phyloP scores from a whole-genome alignment of 2,113 vertebrate species.

The Phylloscopus trochilus region DNA sequence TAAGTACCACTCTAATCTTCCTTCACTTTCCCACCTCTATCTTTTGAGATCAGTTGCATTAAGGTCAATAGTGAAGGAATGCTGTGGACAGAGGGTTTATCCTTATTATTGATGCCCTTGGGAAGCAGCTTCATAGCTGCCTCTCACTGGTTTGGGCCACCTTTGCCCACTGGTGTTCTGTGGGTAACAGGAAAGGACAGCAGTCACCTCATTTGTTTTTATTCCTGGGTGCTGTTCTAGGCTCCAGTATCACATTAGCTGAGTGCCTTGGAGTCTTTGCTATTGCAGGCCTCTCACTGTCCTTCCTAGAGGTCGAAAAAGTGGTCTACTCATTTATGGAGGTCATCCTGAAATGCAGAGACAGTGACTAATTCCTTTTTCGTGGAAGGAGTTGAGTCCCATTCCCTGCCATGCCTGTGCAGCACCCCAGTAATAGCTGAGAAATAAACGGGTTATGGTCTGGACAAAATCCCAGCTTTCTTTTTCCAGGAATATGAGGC shows the following conservation, averaged over 20 bases:
- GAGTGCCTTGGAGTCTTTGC: neutral
- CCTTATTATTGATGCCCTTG: neutral
- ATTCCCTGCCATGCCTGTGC: neutral
- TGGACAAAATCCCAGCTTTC: neutral
- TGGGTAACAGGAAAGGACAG: neutral
- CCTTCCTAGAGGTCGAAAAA: neutral
- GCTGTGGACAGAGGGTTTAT: neutral
- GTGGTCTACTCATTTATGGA: neutral
- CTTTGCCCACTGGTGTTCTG: neutral
- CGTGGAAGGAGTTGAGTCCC: accelerated
- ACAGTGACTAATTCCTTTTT: neutral
- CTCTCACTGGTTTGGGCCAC: neutral
- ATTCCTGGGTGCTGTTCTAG: neutral
- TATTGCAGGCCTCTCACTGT: neutral
- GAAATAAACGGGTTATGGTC: neutral
- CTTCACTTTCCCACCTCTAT: neutral
- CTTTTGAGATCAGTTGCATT: neutral
- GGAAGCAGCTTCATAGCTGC: neutral
- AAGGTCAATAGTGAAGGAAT: neutral
- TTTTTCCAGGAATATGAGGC: neutral
- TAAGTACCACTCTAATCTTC: neutral
- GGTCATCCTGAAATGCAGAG: neutral
- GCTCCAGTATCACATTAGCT: neutral
- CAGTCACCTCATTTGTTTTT: neutral
- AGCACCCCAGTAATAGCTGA: neutral